Percentiles rank a stretch among this genome's conserved stretches.
Evolutionary conservation across 2,113 vertebrate species (phyloP).

Genomic region (Spea bombifrons): DNA sequence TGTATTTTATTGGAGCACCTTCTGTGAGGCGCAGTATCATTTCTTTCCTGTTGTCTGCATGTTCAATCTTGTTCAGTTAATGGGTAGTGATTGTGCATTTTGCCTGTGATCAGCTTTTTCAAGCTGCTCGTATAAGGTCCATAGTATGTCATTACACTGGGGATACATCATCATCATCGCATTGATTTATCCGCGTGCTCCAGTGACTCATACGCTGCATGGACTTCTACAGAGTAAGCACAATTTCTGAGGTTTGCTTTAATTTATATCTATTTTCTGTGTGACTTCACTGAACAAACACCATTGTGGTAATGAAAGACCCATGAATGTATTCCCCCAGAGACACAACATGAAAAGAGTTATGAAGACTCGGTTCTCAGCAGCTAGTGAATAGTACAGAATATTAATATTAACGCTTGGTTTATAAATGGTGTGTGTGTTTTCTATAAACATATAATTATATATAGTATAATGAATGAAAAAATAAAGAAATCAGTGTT

Average conservation of each 20-base stretch:
- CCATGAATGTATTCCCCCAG: neutral
- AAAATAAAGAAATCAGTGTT: too few relatives aligned
- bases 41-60: neutral
- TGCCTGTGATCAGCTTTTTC: neutral
- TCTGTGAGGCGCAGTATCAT: too few relatives aligned
- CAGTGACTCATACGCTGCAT: constrained; percentile 19
- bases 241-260: constrained; percentile 19
- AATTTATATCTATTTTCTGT: constrained; percentile 2
- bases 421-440: too few relatives aligned
- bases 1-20: too few relatives aligned
- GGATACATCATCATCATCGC: neutral
- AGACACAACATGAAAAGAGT: constrained; percentile 3
- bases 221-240: constrained; percentile 30
- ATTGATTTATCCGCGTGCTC: constrained; percentile 19
- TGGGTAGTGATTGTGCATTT: neutral
- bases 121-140: neutral
- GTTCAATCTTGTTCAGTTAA: neutral
- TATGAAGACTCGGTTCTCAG: too few relatives aligned
- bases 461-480: too few relatives aligned
- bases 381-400: too few relatives aligned
- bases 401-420: too few relatives aligned
- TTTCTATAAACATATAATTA: too few relatives aligned
- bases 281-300: constrained; percentile 28
- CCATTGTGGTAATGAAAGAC: constrained; percentile 25
- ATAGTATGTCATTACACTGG: constrained; percentile 5